Evolutionary conservation across 2,888 invertebrate species (phyloP).

Genomic region (Drosophila rubida): DNA sequence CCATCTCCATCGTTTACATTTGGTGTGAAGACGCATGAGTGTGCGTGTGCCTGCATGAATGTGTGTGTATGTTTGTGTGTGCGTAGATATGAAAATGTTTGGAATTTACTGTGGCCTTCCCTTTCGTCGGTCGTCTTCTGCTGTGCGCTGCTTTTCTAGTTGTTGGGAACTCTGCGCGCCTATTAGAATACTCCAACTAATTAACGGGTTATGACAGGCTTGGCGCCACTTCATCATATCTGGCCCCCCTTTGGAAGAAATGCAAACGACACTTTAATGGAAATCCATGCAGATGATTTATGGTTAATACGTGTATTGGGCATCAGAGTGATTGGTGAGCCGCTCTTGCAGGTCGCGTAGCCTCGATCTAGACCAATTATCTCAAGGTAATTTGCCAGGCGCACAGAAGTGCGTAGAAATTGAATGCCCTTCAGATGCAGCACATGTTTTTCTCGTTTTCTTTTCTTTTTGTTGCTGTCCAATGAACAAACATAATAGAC

Average conservation of each 20-base stretch:
- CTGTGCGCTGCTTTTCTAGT: slow-evolving; percentile 14
- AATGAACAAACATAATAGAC: slow-evolving; percentile 25
- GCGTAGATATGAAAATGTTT: slow-evolving; percentile 14
- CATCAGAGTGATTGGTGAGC: neutral
- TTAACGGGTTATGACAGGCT: slow-evolving; percentile 82
- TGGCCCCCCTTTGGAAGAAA: slow-evolving; percentile 33
- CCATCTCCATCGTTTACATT: slow-evolving; percentile 24
- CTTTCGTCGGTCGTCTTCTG: slow-evolving; percentile 25
- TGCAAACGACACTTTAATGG: slow-evolving; percentile 36
- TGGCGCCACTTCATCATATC: slow-evolving; percentile 69
- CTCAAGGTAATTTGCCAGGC: slow-evolving; percentile 79
- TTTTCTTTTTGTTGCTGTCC: slow-evolving; percentile 43
- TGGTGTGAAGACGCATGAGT: slow-evolving; percentile 23
- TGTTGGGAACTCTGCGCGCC: slow-evolving; percentile 71
- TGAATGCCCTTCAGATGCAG: slow-evolving; percentile 44
- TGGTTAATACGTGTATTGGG: neutral
- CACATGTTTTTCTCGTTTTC: slow-evolving; percentile 3
- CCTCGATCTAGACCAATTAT: slow-evolving; percentile 84
- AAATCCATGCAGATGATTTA: slow-evolving; percentile 40
- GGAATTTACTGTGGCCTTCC: slow-evolving; percentile 43
- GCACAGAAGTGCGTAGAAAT: slow-evolving; percentile 59
- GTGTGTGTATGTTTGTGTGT: no score
- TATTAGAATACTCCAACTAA: slow-evolving; percentile 83
- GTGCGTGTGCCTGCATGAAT: neutral
- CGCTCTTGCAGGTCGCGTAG: slow-evolving; percentile 36